A percentile compares a stretch with the other conserved stretches of the same genome.
Evolutionary conservation across 1,140 invertebrate genomes (phyloP).

Genomic region (Caenorhabditis tropicalis): DNA sequence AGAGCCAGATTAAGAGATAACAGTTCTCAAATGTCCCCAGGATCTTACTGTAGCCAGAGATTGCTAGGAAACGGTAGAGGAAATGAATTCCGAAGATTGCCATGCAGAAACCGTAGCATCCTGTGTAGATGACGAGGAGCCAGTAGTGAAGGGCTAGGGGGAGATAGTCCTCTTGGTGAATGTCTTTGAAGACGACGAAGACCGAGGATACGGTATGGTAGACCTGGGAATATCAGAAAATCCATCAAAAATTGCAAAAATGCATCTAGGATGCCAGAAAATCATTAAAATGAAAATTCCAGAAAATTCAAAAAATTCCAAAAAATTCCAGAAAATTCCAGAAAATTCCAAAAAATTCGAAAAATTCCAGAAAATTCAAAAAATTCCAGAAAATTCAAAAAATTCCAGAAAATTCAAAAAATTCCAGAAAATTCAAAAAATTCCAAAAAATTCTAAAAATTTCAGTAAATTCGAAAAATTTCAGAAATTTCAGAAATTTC

Average conservation of each 20-base stretch:
- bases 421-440: too few species aligned
- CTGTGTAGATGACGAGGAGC: not conserved
- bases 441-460: too few species aligned
- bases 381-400: too few species aligned
- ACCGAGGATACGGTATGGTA: not conserved
- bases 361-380: too few species aligned
- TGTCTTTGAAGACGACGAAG: not conserved
- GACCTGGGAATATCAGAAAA: not conserved
- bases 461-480: too few species aligned
- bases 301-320: too few species aligned
- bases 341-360: too few species aligned
- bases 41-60: not conserved
- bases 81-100: constrained; percentile 2
- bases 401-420: too few species aligned
- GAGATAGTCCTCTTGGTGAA: not conserved
- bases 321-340: too few species aligned
- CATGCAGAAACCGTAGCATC: constrained; percentile 7
- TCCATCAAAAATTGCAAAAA: not conserved
- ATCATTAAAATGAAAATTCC: too few species aligned
- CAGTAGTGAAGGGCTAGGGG: not conserved
- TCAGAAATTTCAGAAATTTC: too few species aligned
- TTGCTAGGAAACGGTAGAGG: not conserved
- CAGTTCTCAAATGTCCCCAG: not conserved
- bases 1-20: not conserved
- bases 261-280: too few species aligned